Conservation (phyloP, 2,888 invertebrate species). For the Anticlea derivata region DNA sequence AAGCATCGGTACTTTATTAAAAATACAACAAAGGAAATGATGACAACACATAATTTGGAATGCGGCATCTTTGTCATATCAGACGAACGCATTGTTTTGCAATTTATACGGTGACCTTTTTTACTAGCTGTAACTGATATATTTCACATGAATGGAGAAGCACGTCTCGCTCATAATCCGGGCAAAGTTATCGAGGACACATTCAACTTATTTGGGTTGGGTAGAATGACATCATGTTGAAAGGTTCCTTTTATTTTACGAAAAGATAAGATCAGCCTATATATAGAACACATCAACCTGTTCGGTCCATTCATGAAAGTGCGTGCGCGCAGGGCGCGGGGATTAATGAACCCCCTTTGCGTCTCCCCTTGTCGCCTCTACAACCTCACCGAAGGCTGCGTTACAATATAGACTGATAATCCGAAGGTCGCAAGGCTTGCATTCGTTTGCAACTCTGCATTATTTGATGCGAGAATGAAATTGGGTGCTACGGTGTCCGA, state of each 20-base stretch:
- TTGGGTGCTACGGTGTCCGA: background rate
- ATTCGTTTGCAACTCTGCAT: constrained; percentile 35
- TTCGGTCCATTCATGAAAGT: constrained; percentile 84
- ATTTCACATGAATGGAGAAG: constrained; percentile 37
- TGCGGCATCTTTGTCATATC: constrained; percentile 47
- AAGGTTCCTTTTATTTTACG: constrained; percentile 27
- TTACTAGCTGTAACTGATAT: constrained; percentile 35
- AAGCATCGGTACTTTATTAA: constrained; percentile 55
- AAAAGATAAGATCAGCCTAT: constrained; percentile 60
- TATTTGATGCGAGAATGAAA: constrained; percentile 18
- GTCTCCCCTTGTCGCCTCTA: constrained; percentile 60
- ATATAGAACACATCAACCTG: constrained; percentile 78
- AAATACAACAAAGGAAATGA: constrained; percentile 66
- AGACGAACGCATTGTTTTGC: constrained; percentile 54
- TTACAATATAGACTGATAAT: constrained; percentile 48
- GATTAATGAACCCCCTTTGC: constrained; percentile 79
- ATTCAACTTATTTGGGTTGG: constrained; percentile 17
- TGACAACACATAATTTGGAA: constrained; percentile 58
- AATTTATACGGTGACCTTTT: constrained; percentile 50
- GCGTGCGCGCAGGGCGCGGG: constrained; percentile 83
- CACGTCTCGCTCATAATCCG: constrained; percentile 28
- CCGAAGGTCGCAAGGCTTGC: constrained; percentile 35
- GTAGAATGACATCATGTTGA: constrained; percentile 20
- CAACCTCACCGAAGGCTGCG: constrained; percentile 49
- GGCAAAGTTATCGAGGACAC: constrained; percentile 21